Evolutionary conservation across 2,797 vertebrate species (phyloP).

Genomic region (Tauraco hartlaubi): DNA sequence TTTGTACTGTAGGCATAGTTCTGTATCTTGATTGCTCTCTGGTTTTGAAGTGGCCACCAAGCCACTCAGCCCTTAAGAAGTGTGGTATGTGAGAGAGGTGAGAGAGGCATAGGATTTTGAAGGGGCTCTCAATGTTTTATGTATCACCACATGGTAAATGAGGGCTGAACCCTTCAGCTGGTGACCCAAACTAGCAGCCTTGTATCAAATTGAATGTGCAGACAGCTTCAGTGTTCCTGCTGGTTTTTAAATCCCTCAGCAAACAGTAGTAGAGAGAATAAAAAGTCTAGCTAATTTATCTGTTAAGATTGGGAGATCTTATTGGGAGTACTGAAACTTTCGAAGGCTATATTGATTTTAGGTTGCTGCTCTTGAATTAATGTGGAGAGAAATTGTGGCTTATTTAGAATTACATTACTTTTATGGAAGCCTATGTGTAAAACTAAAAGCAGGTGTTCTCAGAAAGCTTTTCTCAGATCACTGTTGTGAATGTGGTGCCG

Average conservation of each 20-base stretch:
- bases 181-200: neutral
- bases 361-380: neutral
- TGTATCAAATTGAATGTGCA: accelerated
- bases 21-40: neutral
- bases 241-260: neutral
- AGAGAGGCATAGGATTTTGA: accelerated
- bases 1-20: accelerated
- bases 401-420: neutral
- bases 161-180: neutral
- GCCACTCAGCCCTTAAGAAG: neutral
- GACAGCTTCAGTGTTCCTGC: neutral
- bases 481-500: neutral
- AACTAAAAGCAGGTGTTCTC: neutral
- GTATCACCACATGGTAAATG: accelerated
- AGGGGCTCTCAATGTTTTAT: accelerated
- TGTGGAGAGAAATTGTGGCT: neutral
- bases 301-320: neutral
- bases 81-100: neutral
- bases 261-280: accelerated
- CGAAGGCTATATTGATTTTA: neutral
- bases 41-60: neutral
- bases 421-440: neutral
- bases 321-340: neutral
- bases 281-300: neutral
- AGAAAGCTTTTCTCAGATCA: neutral